Conservation (phyloP, 2,113 vertebrate species). For the Illadopsis cleaveri region DNA sequence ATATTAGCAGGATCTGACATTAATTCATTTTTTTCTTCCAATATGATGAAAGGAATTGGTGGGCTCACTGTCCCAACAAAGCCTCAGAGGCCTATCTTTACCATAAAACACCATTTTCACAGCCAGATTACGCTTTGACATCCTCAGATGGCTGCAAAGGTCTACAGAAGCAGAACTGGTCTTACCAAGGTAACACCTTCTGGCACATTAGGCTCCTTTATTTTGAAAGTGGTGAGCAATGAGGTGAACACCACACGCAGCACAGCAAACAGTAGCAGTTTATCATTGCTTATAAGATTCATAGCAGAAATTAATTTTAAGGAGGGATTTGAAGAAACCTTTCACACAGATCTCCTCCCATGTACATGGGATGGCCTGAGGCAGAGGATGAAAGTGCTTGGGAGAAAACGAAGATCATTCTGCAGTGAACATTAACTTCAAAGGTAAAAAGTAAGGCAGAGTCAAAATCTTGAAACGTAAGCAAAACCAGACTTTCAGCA, state of each 20-base stretch:
- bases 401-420: conserved; percentile 6
- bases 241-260: not conserved
- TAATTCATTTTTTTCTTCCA: not conserved
- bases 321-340: not conserved
- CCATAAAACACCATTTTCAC: not conserved
- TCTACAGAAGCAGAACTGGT: not conserved
- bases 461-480: conserved; percentile 22
- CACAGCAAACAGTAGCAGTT: not conserved
- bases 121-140: not conserved
- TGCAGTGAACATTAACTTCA: not conserved
- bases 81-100: not conserved
- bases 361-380: not conserved
- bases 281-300: not conserved
- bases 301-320: not conserved
- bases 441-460: not conserved
- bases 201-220: not conserved
- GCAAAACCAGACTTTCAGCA: conserved; percentile 22
- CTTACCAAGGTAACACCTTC: not conserved
- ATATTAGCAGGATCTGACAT: not conserved
- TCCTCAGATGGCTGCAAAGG: not conserved
- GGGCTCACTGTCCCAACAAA: not conserved
- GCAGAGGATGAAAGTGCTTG: conserved; percentile 20
- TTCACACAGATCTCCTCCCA: conserved; percentile 4
- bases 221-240: not conserved
- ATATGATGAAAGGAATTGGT: not conserved